Percentiles rank a stretch among this genome's conserved stretches.
These are phyloP conservation scores for Eulacestoma nigropectus DNA, from an alignment of 2,113 vertebrate species.

Conservation along the genomic window DNA sequence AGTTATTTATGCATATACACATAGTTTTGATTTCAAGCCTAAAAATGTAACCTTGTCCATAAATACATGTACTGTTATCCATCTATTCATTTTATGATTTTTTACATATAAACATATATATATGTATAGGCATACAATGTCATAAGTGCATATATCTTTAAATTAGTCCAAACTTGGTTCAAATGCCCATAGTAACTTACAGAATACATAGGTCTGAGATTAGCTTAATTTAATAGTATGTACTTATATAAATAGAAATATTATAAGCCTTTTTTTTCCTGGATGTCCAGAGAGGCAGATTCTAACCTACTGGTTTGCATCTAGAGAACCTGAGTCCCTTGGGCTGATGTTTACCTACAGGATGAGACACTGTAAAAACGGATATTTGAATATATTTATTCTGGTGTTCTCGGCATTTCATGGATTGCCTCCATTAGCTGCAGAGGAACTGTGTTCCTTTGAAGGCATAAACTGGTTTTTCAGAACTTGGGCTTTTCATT, in stretches of 20 bases:
- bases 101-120: background rate
- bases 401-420: background rate
- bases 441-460: background rate
- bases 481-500: background rate
- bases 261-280: background rate
- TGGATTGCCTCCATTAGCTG: background rate
- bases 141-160: background rate
- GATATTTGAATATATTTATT: background rate
- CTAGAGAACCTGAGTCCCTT: background rate
- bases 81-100: background rate
- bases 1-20: background rate
- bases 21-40: background rate
- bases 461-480: background rate
- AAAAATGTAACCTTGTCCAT: background rate
- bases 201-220: background rate
- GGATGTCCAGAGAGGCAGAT: background rate
- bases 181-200: background rate
- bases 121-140: background rate
- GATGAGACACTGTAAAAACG: background rate
- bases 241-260: background rate
- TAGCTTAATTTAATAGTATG: background rate
- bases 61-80: background rate
- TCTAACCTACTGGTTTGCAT: background rate
- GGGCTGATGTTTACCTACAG: background rate
- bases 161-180: background rate